Conservation (phyloP, 1,140 invertebrate species). For the Rhopalosiphum padi region DNA sequence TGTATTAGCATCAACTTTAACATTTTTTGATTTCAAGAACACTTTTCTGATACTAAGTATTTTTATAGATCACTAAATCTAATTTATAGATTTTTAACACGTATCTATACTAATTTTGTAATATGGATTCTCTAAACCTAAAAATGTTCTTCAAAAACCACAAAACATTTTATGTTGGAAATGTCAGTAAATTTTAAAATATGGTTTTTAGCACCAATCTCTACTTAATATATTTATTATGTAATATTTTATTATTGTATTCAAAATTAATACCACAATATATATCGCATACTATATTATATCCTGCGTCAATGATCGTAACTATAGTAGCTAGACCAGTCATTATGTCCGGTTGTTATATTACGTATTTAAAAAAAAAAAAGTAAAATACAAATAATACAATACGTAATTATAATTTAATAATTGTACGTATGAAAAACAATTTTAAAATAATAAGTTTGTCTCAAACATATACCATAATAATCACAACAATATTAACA, state of each 20-base stretch:
- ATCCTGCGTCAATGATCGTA: neutral
- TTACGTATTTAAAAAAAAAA: neutral
- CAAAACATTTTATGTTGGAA: neutral
- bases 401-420: neutral
- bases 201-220: neutral
- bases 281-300: neutral
- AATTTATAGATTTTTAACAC: neutral
- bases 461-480: neutral
- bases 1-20: neutral
- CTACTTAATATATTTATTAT: neutral
- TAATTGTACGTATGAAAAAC: too few relatives aligned
- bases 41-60: neutral
- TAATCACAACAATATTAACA: neutral
- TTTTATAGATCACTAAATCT: neutral
- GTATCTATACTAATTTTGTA: neutral
- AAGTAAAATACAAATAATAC: neutral
- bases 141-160: neutral
- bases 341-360: neutral
- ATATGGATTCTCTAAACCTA: neutral
- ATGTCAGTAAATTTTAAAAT: neutral
- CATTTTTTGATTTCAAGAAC: neutral
- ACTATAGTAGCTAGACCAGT: too few relatives aligned
- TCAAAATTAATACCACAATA: neutral
- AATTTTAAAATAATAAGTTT: too few relatives aligned
- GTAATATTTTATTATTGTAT: neutral